phyloP scores from a whole-genome alignment of 2,888 invertebrate genomes.

The Spodoptera picta region DNA sequence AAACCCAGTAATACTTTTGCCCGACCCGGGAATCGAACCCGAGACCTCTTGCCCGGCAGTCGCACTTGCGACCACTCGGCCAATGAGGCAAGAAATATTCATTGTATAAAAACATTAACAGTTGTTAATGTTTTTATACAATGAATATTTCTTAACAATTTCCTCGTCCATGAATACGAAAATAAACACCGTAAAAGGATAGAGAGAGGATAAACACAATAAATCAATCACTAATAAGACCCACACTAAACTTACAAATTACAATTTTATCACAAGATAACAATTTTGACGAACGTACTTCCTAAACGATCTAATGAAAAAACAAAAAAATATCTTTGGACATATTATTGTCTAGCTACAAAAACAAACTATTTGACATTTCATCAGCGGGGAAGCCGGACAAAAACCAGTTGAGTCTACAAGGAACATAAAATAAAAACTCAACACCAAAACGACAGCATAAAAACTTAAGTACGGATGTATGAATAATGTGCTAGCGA shows the following conservation, averaged over 20 bases:
- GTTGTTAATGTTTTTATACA: too few species aligned
- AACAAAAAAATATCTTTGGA: conserved; percentile 5
- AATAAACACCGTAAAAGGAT: too few species aligned
- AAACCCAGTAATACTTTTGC: too few species aligned
- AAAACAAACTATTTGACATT: conserved; percentile 37
- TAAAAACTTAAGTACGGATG: conserved; percentile 79
- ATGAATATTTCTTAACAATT: too few species aligned
- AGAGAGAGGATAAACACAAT: conserved; percentile 1
- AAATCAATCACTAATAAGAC: conserved; percentile 10
- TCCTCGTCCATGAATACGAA: too few species aligned
- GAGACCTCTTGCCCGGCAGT: too few species aligned
- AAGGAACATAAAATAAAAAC: conserved; percentile 36
- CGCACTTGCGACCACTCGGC: too few species aligned
- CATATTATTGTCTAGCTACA: background rate
- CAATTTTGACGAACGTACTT: background rate
- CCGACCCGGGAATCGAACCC: too few species aligned
- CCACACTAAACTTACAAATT: conserved; percentile 14
- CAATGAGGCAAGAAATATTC: too few species aligned
- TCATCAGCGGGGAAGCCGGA: conserved; percentile 55
- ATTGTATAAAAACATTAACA: too few species aligned
- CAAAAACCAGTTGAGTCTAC: conserved; percentile 19
- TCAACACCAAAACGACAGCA: conserved; percentile 34
- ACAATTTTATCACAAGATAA: conserved; percentile 21
- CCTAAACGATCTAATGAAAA: conserved; percentile 33
- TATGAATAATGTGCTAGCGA: conserved; percentile 72